Conservation (phyloP, 2,113 vertebrate genomes). For the Meriones unguiculatus region DNA sequence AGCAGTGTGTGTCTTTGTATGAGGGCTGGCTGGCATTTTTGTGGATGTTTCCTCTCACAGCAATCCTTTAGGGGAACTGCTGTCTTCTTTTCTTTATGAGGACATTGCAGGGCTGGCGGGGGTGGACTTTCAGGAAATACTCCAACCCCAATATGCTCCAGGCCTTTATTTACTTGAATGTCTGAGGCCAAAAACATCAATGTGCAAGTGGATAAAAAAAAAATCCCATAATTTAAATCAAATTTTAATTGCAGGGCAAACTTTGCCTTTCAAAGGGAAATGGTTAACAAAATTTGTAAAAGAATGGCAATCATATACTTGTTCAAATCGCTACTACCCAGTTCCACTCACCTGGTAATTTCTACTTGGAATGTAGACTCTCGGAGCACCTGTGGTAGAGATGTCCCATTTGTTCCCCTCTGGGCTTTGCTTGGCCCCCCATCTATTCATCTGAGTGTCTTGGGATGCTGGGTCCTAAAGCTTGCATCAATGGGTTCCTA, state of each 20-base stretch:
- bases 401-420: neutral
- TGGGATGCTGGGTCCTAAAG: neutral
- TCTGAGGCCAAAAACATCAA: neutral
- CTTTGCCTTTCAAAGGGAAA: conserved; percentile 39
- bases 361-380: neutral
- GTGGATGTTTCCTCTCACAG: neutral
- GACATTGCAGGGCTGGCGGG: neutral
- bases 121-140: neutral
- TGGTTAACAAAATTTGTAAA: conserved; percentile 47
- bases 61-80: neutral
- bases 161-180: neutral
- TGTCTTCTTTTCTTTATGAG: neutral
- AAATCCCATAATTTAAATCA: neutral
- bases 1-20: neutral
- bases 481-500: neutral
- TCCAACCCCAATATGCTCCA: neutral
- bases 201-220: neutral
- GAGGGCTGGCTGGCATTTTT: neutral
- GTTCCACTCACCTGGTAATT: neutral
- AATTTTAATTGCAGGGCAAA: conserved; percentile 11
- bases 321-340: neutral
- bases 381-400: neutral
- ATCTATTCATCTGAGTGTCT: neutral
- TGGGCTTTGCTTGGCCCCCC: neutral
- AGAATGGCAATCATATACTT: neutral